These are phyloP conservation scores for Drosophila kanekoi DNA, from an alignment of 2,888 invertebrate genomes.

Conservation along the genomic window DNA sequence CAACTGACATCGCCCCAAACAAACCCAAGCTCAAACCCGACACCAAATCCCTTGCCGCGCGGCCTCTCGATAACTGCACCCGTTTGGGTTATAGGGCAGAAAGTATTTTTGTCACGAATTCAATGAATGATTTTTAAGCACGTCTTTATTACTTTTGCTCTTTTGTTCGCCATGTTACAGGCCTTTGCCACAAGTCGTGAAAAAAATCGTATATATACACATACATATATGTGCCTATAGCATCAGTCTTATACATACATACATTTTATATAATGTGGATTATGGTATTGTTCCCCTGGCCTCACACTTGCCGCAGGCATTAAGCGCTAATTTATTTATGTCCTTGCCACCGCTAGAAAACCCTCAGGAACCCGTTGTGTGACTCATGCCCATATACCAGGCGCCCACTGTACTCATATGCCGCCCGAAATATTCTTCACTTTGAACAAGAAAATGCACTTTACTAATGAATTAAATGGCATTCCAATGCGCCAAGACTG, in stretches of 20 bases:
- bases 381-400: slow-evolving; percentile 41
- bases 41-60: neutral
- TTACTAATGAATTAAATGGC: slow-evolving; percentile 74
- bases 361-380: slow-evolving; percentile 37
- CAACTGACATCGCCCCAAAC: slow-evolving; percentile 40
- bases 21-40: neutral
- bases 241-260: no score
- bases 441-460: slow-evolving; percentile 73
- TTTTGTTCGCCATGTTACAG: slow-evolving; percentile 45
- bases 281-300: no score
- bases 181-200: slow-evolving; percentile 19
- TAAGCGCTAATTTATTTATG: slow-evolving; percentile 45
- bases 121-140: slow-evolving; percentile 80
- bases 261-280: no score
- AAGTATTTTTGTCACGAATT: slow-evolving; percentile 78
- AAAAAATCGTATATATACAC: neutral
- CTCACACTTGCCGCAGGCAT: neutral
- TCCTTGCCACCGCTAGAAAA: slow-evolving; percentile 9
- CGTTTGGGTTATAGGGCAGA: slow-evolving; percentile 8
- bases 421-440: slow-evolving; percentile 34
- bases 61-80: slow-evolving; percentile 26
- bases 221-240: neutral
- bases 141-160: slow-evolving; percentile 76
- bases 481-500: slow-evolving; percentile 38
- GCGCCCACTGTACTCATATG: slow-evolving; percentile 34